Evolutionary conservation across 2,113 vertebrate genomes (phyloP).

Genomic region (Oreamnos americanus): DNA sequence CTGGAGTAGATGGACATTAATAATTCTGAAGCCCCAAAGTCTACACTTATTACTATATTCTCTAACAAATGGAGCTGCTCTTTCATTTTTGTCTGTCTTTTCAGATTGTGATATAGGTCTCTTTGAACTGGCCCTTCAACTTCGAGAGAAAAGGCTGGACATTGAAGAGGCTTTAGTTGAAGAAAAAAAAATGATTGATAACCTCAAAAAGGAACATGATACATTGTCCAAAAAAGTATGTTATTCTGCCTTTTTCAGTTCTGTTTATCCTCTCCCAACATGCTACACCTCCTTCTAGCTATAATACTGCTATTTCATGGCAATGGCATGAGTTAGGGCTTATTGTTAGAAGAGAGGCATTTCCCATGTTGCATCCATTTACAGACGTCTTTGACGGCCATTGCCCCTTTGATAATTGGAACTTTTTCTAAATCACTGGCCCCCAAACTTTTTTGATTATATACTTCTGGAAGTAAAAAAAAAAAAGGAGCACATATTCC

Average conservation of each 20-base stretch:
- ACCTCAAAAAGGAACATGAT: constrained; percentile 86
- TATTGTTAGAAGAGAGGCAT: not conserved
- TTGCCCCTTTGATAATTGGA: not conserved
- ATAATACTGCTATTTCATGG: not conserved
- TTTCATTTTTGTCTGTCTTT: not conserved
- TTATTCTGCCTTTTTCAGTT: not conserved
- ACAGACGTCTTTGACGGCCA: not conserved
- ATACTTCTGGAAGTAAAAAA: not conserved
- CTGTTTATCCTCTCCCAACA: not conserved
- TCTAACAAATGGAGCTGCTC: not conserved
- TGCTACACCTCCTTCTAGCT: not conserved
- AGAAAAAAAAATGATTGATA: constrained; percentile 84
- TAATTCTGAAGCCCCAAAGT: not conserved
- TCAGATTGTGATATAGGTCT: constrained; percentile 86
- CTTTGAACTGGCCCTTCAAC: constrained; percentile 85
- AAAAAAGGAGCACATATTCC: not conserved
- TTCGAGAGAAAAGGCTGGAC: constrained; percentile 85
- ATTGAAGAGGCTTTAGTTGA: constrained; percentile 87
- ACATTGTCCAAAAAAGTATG: constrained; percentile 86
- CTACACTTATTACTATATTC: not conserved
- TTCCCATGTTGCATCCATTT: not conserved
- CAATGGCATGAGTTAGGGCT: not conserved
- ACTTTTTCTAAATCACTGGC: not conserved
- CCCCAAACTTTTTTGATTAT: not conserved
- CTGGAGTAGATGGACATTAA: not conserved